Evolutionary conservation across 1,140 invertebrate genomes (phyloP), one percentile per base, ranked within the genome.

Genomic region (Octopus sinensis): DNA sequence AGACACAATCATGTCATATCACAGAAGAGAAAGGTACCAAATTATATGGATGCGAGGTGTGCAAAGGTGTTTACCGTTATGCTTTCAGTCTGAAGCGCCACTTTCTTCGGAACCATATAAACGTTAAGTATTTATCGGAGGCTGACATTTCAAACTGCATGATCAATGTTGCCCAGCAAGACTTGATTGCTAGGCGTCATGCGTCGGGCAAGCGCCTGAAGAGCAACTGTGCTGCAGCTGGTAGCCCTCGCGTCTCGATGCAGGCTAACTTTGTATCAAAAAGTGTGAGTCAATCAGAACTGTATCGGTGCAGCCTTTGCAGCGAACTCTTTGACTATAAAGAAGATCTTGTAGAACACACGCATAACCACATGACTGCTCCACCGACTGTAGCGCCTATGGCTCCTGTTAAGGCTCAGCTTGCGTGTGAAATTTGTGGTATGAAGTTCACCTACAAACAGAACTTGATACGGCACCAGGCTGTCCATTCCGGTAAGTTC

Each of bases 1-100:
- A 87, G 75, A 78, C 87, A 12, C 82, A 81, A 73, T 53, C 79
- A 9, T 76, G 83, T 80, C 84, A 86, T 80, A 80, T 82, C 30
- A 80, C 82, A 5, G 84, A 51, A 54, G 82, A 83, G 6, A 87
- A 88, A 68, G 90, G 90, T n/a, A 86, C 88, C 43, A 90, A 90
- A 76, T 43, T 90, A n/a, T 92, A 88, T 80, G 88, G 88, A 51
- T 93, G 93, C 88, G 92, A 93, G 84, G 90, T 93, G 43, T 93
- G 93, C 86, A 84, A 84, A 6, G 89, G 88, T 5, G 85, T 90
- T 2, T 93, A 93, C 84, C 88, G 90, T 56, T 91, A 92, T 81
- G 89, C 89, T n/a, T 92, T 92, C 81, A 93, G 92, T 84, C 85
- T 93, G 5, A 93, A 93, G 83, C 88, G 92, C 51, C 93, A 93